Evolutionary conservation across 2,888 invertebrate species (phyloP).

Genomic region (Panzeria rudis): DNA sequence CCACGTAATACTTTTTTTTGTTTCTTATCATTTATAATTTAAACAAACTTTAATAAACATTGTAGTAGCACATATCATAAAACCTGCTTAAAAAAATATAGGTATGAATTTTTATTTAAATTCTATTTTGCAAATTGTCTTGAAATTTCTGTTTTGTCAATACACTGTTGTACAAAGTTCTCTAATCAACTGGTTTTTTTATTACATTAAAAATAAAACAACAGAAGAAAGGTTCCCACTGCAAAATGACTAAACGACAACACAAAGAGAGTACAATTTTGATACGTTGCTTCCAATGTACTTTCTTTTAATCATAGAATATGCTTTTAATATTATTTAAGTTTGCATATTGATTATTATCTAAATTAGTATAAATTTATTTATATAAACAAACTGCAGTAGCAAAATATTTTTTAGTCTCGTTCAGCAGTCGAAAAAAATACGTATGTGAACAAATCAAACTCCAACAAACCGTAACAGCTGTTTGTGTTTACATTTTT

Average conservation of each 20-base stretch:
- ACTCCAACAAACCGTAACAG: no score
- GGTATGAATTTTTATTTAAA: neutral
- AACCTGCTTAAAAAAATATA: neutral
- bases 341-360: neutral
- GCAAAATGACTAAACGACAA: constrained; percentile 24
- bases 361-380: neutral
- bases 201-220: constrained; percentile 25
- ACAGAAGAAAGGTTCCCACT: constrained; percentile 27
- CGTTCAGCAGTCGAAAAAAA: neutral
- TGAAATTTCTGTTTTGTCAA: constrained; percentile 15
- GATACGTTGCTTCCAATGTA: neutral
- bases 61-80: neutral
- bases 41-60: constrained; percentile 18
- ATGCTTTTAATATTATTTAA: neutral
- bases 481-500: no score
- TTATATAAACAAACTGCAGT: neutral
- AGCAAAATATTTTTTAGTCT: neutral
- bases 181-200: constrained; percentile 66
- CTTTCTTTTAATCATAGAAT: no score
- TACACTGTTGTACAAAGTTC: constrained; percentile 52
- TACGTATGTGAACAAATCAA: no score
- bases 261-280: constrained; percentile 11
- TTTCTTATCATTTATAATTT: constrained; percentile 30
- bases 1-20: constrained; percentile 46
- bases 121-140: constrained; percentile 8